Conservation (phyloP, 2,888 invertebrate species). For the Blera fallax region DNA sequence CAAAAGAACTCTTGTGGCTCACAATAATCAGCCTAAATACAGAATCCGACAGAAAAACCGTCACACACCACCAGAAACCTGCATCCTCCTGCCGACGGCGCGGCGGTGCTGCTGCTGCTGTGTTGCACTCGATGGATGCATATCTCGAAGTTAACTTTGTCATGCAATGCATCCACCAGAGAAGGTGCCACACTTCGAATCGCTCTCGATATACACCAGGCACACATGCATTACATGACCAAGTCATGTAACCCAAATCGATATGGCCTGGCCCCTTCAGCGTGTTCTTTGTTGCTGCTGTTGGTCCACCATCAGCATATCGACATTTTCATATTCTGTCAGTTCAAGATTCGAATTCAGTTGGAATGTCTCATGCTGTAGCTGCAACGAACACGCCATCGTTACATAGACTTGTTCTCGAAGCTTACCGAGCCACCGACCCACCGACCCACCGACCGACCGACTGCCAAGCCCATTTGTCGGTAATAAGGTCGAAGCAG, state of each 20-base stretch:
- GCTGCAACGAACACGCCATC: not conserved
- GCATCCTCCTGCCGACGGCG: slow-evolving; percentile 41
- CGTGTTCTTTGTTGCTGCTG: not conserved
- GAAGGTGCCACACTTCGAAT: slow-evolving; percentile 49
- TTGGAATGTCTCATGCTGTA: slow-evolving; percentile 35
- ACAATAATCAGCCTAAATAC: slow-evolving; percentile 45
- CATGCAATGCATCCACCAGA: slow-evolving; percentile 55
- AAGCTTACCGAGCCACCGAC: no score
- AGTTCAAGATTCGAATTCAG: slow-evolving; percentile 42
- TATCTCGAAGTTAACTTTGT: slow-evolving; percentile 40
- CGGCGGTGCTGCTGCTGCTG: slow-evolving; percentile 16
- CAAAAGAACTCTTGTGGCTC: slow-evolving; percentile 25
- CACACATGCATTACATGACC: slow-evolving; percentile 60
- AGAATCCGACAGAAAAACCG: slow-evolving; percentile 2
- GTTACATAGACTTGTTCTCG: slow-evolving; percentile 39
- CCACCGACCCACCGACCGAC: no score
- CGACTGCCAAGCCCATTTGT: slow-evolving; percentile 69
- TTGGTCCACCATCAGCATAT: slow-evolving; percentile 13
- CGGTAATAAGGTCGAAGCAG: slow-evolving; percentile 67
- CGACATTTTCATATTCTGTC: slow-evolving; percentile 63
- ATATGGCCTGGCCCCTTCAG: slow-evolving; percentile 37
- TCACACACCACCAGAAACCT: slow-evolving; percentile 4
- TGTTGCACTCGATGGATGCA: slow-evolving; percentile 39
- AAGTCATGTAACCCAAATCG: slow-evolving; percentile 64
- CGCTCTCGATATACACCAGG: not conserved